Evolutionary conservation across 2,888 invertebrate genomes (phyloP).

Genomic region (Dichetophora obliterata): DNA sequence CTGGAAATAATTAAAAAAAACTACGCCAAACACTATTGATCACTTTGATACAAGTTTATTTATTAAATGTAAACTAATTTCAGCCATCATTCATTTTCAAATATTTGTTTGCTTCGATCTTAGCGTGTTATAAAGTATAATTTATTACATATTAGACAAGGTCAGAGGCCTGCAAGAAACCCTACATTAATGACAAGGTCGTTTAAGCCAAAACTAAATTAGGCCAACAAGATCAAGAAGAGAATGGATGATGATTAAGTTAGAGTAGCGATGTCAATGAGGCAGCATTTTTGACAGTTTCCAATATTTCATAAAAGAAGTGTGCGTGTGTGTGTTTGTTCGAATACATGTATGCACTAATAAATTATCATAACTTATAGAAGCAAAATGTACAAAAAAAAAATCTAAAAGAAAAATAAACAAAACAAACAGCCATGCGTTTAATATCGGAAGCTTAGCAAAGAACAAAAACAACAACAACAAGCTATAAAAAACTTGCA

Average conservation of each 20-base stretch:
- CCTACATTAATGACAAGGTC: slow-evolving; percentile 39
- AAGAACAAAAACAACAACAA: neutral
- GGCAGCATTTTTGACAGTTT: neutral
- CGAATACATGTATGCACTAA: no score
- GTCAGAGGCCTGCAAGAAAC: slow-evolving; percentile 46
- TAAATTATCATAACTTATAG: neutral
- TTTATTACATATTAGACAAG: slow-evolving; percentile 40
- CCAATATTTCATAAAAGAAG: neutral
- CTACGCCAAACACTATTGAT: no score
- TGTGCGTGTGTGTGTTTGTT: no score
- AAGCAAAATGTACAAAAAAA: neutral
- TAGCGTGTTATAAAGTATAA: slow-evolving; percentile 3
- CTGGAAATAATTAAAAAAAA: no score
- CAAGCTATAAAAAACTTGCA: neutral
- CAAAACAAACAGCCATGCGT: neutral
- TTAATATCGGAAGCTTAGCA: neutral
- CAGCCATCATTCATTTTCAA: no score
- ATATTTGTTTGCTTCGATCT: neutral
- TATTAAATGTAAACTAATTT: no score
- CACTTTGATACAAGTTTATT: no score
- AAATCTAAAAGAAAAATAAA: neutral
- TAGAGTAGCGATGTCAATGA: neutral
- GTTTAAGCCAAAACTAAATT: slow-evolving; percentile 31
- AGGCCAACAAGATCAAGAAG: slow-evolving; percentile 32
- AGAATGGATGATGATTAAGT: neutral